These are phyloP conservation scores for Sebastes reedi DNA, from an alignment of 2,797 vertebrate genomes.

Conservation along the genomic window DNA sequence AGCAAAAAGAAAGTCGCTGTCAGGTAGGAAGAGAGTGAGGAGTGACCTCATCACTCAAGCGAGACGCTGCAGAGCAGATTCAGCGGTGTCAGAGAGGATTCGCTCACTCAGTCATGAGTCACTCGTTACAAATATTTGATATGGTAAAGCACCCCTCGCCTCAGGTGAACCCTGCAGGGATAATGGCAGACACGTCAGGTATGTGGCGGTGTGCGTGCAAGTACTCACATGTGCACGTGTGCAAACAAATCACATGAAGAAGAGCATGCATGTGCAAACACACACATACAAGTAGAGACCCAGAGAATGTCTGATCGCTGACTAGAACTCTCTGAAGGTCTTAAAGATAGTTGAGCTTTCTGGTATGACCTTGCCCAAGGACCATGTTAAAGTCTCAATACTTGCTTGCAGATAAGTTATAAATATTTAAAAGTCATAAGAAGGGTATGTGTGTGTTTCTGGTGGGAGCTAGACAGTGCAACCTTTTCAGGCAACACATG, in stretches of 20 bases:
- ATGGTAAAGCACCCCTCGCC: constrained; percentile 9
- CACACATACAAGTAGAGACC: not conserved
- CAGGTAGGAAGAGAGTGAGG: constrained; percentile 1
- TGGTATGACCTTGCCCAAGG: not conserved
- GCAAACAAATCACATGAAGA: not conserved
- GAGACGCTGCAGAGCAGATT: constrained; percentile 16
- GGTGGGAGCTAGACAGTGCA: not conserved
- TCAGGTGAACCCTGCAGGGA: not conserved
- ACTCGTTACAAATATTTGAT: constrained; percentile 27
- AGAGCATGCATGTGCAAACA: not conserved
- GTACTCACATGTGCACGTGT: not conserved
- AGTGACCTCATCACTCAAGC: constrained; percentile 39
- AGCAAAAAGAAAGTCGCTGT: constrained; percentile 5
- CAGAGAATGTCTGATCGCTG: not conserved
- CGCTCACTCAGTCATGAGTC: constrained; percentile 30
- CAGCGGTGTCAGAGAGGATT: constrained; percentile 16
- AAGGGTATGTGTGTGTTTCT: not conserved
- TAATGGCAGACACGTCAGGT: not conserved
- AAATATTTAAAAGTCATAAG: constrained; percentile 4
- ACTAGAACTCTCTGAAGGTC: not conserved
- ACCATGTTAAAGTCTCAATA: not conserved
- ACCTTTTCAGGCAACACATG: not conserved
- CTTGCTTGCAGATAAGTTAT: not conserved
- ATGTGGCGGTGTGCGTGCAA: not conserved
- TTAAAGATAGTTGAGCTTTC: not conserved